Base-by-base conservation (phyloP, 1,140 invertebrate genomes). In the Radopholus similis region DNA sequence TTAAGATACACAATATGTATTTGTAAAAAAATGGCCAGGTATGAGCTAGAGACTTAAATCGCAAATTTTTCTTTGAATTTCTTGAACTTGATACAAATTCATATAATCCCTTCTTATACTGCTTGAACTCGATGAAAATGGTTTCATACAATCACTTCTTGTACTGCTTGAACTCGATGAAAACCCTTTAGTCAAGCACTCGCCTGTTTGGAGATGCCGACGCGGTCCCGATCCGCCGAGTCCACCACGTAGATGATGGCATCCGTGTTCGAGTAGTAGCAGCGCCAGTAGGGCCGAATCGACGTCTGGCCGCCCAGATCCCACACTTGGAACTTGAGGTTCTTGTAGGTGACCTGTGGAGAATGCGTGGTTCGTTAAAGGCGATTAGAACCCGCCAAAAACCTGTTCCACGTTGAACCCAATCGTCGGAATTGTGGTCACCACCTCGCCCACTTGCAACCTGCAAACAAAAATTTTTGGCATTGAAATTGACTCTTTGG, bases 171-270 rank as follows among this genome's bases (percentile, higher is more conserved):
- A 66, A 70, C 13, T 13, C 21, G 13, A 54, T 23, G 11, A 58
- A 8, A 67, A 49, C 6, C 26, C 26, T 23, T 21, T 4, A 18
- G 13, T 13, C 2, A 21, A 34, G 2, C 21, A 28, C 34, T 32
- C 85, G 97, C 95, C 85, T 97, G 92, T 88, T 97, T 97, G 42
- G 93, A 96, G 85, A 97, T 96, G 64, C 93, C 93, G 87, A 99
- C 95, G 85, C 96, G 87, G 86, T 99, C 95, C 84, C 90, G 89
- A 85, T 99, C 96, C 71, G 93, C 94, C 59, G 94, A 97, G 84
- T 99, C 96, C 44, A 98, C 95, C 40, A 99, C 95, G 86, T 97
- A 99, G 79, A 99, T 96, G 81, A 99, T 96, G 78, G 95, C 95
- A 87, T 98, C 95, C 83, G 95, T 98, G 85, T 98, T 99, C 59